Percentiles rank a stretch among this genome's conserved stretches.
phyloP scores from a whole-genome alignment of 2,888 invertebrate genomes.

The Polymixis lichenea region DNA sequence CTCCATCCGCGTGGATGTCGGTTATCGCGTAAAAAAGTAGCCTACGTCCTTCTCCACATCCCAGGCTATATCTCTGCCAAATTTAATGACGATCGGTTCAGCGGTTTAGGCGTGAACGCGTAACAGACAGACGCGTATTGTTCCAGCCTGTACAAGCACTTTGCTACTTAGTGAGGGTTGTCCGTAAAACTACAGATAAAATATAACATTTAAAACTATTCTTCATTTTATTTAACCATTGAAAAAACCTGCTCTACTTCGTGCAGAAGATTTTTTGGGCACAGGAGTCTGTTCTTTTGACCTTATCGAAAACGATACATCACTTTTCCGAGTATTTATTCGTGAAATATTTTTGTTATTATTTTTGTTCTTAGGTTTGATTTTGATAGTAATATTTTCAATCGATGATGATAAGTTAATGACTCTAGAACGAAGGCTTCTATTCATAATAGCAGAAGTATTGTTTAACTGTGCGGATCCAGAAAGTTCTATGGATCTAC shows the following conservation, averaged over 20 bases:
- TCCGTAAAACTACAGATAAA: slow-evolving; percentile 7
- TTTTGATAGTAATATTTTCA: slow-evolving; percentile 54
- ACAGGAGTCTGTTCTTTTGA: slow-evolving; percentile 43
- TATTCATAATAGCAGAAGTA: slow-evolving; percentile 22
- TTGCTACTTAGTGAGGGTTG: slow-evolving; percentile 1
- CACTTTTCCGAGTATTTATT: slow-evolving; percentile 54
- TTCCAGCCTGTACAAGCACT: neutral
- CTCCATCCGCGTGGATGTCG: too few species aligned
- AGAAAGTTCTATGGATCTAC: slow-evolving; percentile 49
- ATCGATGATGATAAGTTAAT: slow-evolving; percentile 57
- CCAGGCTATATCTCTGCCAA: too few species aligned
- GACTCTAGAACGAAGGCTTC: slow-evolving; percentile 52
- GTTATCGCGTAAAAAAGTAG: too few species aligned
- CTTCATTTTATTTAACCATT: slow-evolving; percentile 43
- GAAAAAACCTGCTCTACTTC: slow-evolving; percentile 32
- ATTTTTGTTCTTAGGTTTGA: slow-evolving; percentile 45
- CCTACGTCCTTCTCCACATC: too few species aligned
- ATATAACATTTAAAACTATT: neutral
- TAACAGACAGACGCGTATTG: too few species aligned
- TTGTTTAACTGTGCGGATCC: slow-evolving; percentile 31
- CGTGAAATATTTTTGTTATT: slow-evolving; percentile 37
- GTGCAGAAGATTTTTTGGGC: slow-evolving; percentile 33
- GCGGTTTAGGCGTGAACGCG: too few species aligned
- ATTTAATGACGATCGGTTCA: too few species aligned
- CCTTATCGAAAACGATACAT: slow-evolving; percentile 64